Conservation (phyloP, 2,113 vertebrate species). For the Lipophrys pholis region DNA sequence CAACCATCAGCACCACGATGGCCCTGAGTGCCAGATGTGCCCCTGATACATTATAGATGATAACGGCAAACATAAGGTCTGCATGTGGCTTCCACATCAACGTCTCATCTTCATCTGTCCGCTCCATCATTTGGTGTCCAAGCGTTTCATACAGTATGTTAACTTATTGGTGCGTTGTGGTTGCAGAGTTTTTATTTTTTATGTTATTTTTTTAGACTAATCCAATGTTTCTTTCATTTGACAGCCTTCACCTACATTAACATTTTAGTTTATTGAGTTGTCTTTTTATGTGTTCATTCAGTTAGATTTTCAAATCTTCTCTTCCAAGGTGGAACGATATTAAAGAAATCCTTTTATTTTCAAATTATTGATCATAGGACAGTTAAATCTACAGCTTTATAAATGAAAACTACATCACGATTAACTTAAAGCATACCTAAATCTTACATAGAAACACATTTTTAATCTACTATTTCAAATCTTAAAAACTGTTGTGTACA, state of each 20-base stretch:
- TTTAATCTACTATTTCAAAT: too few relatives aligned
- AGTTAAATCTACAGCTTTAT: too few relatives aligned
- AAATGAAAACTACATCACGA: too few relatives aligned
- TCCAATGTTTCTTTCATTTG: background rate
- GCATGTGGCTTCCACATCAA: slow-evolving; percentile 21
- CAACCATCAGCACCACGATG: slow-evolving; percentile 39
- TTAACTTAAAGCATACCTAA: too few relatives aligned
- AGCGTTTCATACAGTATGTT: slow-evolving; percentile 1
- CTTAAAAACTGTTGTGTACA: too few relatives aligned
- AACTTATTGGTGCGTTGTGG: background rate
- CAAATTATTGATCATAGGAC: too few relatives aligned
- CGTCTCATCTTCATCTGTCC: slow-evolving; percentile 14
- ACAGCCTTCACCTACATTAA: slow-evolving; percentile 6
- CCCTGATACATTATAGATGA: slow-evolving; percentile 78
- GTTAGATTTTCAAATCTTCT: too few relatives aligned
- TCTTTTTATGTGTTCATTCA: too few relatives aligned
- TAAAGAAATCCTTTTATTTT: too few relatives aligned
- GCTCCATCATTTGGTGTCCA: slow-evolving; percentile 3
- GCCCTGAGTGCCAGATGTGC: slow-evolving; percentile 67
- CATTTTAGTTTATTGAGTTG: background rate
- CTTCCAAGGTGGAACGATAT: too few relatives aligned
- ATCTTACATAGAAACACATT: too few relatives aligned
- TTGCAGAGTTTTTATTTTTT: background rate
- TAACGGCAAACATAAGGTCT: slow-evolving; percentile 43
- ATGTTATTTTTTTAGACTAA: background rate